Base-by-base conservation (phyloP, 2,797 vertebrate genomes). In the Chelidonichthys spinosus region DNA sequence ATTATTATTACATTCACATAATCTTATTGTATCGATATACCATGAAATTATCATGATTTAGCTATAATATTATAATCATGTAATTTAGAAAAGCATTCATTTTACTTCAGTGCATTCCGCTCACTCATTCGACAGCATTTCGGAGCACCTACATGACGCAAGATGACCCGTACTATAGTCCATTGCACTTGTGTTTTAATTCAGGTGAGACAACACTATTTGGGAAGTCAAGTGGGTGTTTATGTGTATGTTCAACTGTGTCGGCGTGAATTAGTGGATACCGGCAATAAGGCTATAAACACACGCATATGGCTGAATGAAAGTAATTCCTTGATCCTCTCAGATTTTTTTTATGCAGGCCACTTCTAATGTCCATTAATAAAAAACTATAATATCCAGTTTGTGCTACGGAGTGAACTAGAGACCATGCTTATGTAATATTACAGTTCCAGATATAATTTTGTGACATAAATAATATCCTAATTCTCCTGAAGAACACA, bases 401-500 rank as follows among this genome's bases (percentile, higher is more conserved):
- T 6, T 55, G 7, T 54, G 33, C 47, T 47, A 35, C 3, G 0
- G 9, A 4, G 40, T 52, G 8, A 72, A 42, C 15, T 43, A 43
- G 1, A 32, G 1, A 32, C 43, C 2, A 50, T 39, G 2, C 14
- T 50, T 69, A 6, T 17, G 44, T 17, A 54, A 33, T 8, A 37
- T 62, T 36, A 25, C 10, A 50, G 14, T 15, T 47, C 14, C 32
- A 14, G 4, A 44, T 43, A 13, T 54, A 0, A 53, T 59, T 82
- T 74, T 35, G 18, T 60, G 8, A 60, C 54, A 66, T 53, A 3
- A 69, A 65, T 79, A 69, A 65, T 69, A 64, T 86, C 59, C 52
- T 9, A 68, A 32, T 42, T 63, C 32, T 75, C 66, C 36, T 54
- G 14, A 56, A 72, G 85, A 86, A 91, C 79, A 88, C 67, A 44